Evolutionary conservation across 2,888 invertebrate species (phyloP), one percentile per base, ranked within the genome.

Genomic region (Perdita meconis): DNA sequence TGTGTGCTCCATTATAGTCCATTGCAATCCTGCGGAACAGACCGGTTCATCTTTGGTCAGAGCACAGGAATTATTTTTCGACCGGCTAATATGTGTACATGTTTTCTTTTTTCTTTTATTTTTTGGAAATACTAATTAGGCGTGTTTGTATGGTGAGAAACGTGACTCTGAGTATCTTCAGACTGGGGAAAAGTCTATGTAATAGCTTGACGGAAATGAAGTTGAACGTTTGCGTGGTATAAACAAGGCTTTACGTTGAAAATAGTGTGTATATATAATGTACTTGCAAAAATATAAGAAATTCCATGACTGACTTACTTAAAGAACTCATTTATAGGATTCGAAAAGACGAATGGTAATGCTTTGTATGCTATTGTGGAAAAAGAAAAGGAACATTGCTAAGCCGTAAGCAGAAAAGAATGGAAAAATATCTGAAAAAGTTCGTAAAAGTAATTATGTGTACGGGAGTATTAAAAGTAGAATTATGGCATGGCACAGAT

Each of bases 1-100:
- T 91, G 95, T 95, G 93, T 96, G 95, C 94, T 96, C 96, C 95
- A 96, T 95, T 94, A 96, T 95, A 93, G 95, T 95, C 96, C 96
- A 96, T 94, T 96, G 96, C 93, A 96, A 95, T 94, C 96, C 96
- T 96, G 95, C 95, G 75, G 85, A 85, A 85, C 85, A 85, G 86
- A 86, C 86, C 85, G 84, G 80, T 83, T 86, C 69, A 85, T 78
- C 73, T 79, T 86, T 86, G 84, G 87, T 87, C 87, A 87, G 85
- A 86, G 84, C 85, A 86, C 85, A 80, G 83, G 85, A 86, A 85
- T 84, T 80, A 84, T 69, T 77, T n/a, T 22, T 73, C 16, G 8
- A 38, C 44, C 13, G 63, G 59, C 72, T 64, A 47, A n/a, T n/a
- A n/a, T n/a, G n/a, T n/a, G n/a, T n/a, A n/a, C n/a, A n/a, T n/a